Evolutionary conservation across 2,888 invertebrate species (phyloP).

Genomic region (Leptopilina myrica): DNA sequence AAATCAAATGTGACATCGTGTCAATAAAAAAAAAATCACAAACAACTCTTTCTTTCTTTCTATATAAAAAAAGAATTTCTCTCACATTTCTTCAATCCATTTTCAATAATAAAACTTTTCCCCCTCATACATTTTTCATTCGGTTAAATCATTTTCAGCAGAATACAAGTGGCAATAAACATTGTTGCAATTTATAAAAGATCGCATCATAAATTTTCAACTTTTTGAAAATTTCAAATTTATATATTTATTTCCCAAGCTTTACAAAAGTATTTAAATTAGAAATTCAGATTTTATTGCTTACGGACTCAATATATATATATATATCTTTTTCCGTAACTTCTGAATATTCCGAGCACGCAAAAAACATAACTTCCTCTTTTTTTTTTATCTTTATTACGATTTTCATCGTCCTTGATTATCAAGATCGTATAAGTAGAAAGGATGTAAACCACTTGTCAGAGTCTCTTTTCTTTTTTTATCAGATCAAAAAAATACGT

Average conservation of each 20-base stretch:
- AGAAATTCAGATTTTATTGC: conserved; percentile 4
- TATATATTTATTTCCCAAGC: conserved; percentile 8
- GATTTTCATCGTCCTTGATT: conserved; percentile 37
- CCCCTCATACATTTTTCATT: too few relatives aligned
- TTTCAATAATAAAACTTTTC: neutral
- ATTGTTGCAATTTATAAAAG: conserved; percentile 1
- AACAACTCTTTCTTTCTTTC: neutral
- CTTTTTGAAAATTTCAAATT: neutral
- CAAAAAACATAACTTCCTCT: conserved; percentile 16
- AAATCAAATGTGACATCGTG: neutral
- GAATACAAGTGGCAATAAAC: neutral
- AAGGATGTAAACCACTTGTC: conserved; percentile 19
- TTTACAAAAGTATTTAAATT: conserved; percentile 6
- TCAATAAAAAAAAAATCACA: neutral
- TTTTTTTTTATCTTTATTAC: conserved; percentile 24
- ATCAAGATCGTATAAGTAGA: conserved; percentile 13
- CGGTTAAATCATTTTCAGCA: neutral
- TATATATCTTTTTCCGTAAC: conserved; percentile 2
- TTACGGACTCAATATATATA: conserved; percentile 26
- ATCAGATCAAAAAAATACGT: conserved; percentile 26
- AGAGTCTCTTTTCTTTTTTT: neutral
- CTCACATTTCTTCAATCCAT: neutral
- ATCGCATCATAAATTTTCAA: neutral
- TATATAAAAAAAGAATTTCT: neutral
- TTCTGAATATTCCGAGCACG: conserved; percentile 36